A percentile compares a stretch with the other conserved stretches of the same genome.
Evolutionary conservation across 2,797 vertebrate species (phyloP).

Genomic region (Merluccius polli): DNA sequence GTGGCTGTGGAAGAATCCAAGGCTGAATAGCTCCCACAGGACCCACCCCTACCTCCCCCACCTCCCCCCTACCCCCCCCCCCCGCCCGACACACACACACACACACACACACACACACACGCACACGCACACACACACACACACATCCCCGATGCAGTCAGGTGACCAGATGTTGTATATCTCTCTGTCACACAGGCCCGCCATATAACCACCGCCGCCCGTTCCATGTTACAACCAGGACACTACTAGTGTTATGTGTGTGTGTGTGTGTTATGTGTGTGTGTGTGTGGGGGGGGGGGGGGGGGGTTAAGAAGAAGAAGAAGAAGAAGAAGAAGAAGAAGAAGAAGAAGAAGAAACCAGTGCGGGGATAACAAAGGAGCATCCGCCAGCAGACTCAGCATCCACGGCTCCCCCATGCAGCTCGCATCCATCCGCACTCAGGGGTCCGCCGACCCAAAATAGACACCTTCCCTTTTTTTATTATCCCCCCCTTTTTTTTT

Average conservation of each 20-base stretch:
- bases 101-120: neutral
- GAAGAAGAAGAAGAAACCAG: conserved; percentile 44
- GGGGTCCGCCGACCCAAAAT: conserved; percentile 59
- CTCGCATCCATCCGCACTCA: conserved; percentile 56
- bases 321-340: conserved; percentile 20
- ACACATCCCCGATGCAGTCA: conserved; percentile 64
- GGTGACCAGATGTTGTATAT: conserved; percentile 76
- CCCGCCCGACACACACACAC: neutral
- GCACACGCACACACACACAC: neutral
- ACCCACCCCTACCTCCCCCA: conserved; percentile 49
- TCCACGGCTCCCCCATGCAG: conserved; percentile 45
- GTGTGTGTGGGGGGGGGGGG: conserved; percentile 1
- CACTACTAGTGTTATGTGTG: conserved; percentile 7
- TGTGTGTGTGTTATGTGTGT: neutral
- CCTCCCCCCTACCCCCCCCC: neutral
- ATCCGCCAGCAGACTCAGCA: conserved; percentile 54
- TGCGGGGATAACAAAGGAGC: conserved; percentile 66
- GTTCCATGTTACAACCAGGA: conserved; percentile 51
- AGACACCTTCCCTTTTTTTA: conserved; percentile 37
- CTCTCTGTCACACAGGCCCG: conserved; percentile 62
- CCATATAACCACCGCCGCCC: conserved; percentile 61
- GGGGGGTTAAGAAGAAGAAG: conserved; percentile 24
- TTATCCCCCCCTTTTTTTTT: neutral
- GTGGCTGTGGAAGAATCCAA: conserved; percentile 50
- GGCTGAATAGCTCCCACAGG: conserved; percentile 54